Base-by-base conservation (phyloP, 1,140 invertebrate genomes). In the Teleogryllus occipitalis region DNA sequence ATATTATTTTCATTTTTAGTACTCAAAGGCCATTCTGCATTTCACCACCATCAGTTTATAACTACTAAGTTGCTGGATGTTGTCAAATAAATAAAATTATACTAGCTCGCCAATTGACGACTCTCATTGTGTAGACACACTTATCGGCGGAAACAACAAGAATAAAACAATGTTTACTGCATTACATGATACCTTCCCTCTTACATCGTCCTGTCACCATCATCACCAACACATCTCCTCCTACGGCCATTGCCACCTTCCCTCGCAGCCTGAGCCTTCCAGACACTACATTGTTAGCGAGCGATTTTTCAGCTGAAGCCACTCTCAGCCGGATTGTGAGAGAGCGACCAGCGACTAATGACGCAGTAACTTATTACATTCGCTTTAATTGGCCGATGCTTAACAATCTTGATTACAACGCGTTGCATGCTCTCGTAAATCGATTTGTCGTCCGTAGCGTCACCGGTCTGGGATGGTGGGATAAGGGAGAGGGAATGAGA, bases 361-460 rank as follows among this genome's bases (percentile, higher is more conserved):
- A 18, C 54, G 54, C 54, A 65, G 54, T 65, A 65, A 65, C 54
- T 65, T 65, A 65, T 65, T 65, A 65, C 54, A 65, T 65, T 65
- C 54, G 10, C 54, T 65, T 65, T 65, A 65, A 65, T 65, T 65
- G 18, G 54, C 54, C 54, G 54, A 65, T 65, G 54, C 54, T 65
- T 65, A 65, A 65, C 54, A 14, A 65, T 65, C 54, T 65, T 65
- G 54, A 65, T 65, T 65, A 65, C 54, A 65, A 65, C 10, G 54
- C 0, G 54, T 65, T 65, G 54, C 54, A 65, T 65, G 54, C 54
- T 14, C 54, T 65, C 54, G 54, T 65, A 65, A 65, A 65, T 65
- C 54, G 54, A 65, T 65, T 65, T 65, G 54, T 65, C 18, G 54
- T 14, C 10, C 18, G 54, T 18, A 18, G 10, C 18, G 54, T 65